Evolutionary conservation across 1,140 invertebrate species (phyloP), one percentile per base, ranked within the genome.

Genomic region (Brachionus angularis): DNA sequence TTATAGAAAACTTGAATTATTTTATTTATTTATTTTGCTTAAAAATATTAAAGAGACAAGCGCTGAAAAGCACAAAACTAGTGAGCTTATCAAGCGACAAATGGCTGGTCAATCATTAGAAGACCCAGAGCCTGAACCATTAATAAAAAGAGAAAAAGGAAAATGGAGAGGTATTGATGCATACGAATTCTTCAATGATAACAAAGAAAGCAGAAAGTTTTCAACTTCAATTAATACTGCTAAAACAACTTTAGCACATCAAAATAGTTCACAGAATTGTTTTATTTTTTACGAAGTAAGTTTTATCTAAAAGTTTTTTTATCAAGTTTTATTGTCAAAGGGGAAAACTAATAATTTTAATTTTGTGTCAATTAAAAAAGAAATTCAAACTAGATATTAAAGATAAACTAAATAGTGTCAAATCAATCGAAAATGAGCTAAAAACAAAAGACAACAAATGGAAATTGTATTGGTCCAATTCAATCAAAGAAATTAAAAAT

Each of bases 81-180:
- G 27, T 5, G 62, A 67, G 29, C 21, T 67, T 18, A 46, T 67
- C 0, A 67, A 47, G 29, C 62, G 62, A 27, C 42, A 67, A 3
- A 34, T 67, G 18, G 47, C 62, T 21, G 62, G 62, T 23, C 31
- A 47, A 1, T 58, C 53, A 18, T 21, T 58, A 10, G 62, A 67
- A 47, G 62, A 67, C 31, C 42, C 62, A 33, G 62, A 67, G 47
- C 42, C 42, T 33, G 62, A 67, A 23, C 42, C 42, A n/a, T 14
- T 50, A 5, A 67, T 67, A 18, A 36, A 21, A 33, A 16, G 62
- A 21, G 62, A 50, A 46, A 46, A 67, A 36, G 62, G 62, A 33
- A 47, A 50, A 46, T 67, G 62, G 62, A 67, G 47, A 47, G 62
- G 62, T 3, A 31, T 67, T 23, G 16, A 67, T 47, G 36, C 34